phyloP scores from a whole-genome alignment of 2,113 vertebrate species.

The Hyla sarda region DNA sequence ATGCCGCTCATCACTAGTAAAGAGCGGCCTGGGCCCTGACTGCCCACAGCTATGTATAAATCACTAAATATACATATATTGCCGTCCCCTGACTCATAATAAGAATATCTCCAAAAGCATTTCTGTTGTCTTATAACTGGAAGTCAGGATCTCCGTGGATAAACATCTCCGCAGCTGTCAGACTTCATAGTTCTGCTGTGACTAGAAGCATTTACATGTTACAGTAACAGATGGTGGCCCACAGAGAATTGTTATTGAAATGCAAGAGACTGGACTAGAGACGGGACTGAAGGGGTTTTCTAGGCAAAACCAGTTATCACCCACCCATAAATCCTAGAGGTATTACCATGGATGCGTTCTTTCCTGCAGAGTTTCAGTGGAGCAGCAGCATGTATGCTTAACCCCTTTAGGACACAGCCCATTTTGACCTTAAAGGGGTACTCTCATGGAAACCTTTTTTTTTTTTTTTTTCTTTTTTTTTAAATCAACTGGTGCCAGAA shows the following conservation, averaged over 20 bases:
- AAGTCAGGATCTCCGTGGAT: neutral
- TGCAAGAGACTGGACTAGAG: neutral
- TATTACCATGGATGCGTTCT: neutral
- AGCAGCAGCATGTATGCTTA: neutral
- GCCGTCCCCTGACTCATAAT: neutral
- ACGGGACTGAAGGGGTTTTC: neutral
- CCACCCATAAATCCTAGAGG: too few species aligned
- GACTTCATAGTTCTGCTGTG: neutral
- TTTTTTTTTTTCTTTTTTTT: too few species aligned
- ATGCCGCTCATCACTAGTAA: too few species aligned
- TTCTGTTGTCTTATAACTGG: neutral
- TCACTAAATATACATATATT: neutral
- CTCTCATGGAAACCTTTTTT: too few species aligned
- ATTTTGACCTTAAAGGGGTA: too few species aligned
- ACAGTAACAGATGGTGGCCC: neutral
- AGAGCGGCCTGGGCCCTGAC: too few species aligned
- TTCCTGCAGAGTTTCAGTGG: neutral
- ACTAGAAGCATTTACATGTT: neutral
- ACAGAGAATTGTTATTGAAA: neutral
- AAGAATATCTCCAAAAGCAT: neutral
- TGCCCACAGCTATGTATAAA: too few species aligned
- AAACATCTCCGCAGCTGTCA: neutral
- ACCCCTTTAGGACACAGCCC: too few species aligned
- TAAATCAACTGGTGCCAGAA: too few species aligned
- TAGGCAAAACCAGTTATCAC: neutral